A percentile compares a stretch with the other conserved stretches of the same genome.
phyloP scores from a whole-genome alignment of 1,140 invertebrate genomes.

The Druon quercuslanigerum region DNA sequence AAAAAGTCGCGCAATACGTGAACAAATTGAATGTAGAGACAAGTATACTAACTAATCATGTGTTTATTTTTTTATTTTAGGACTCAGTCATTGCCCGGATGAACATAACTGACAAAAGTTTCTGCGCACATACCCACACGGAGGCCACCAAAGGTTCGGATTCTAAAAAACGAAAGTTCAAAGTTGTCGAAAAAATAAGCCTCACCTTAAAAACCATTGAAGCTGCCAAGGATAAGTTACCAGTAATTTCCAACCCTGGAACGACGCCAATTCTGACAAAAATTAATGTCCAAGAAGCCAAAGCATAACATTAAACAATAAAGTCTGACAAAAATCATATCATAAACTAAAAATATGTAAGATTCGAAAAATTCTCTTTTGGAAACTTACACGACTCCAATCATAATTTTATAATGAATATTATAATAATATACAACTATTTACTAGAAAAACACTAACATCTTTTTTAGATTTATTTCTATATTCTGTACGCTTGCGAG shows the following conservation, averaged over 20 bases:
- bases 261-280: slow-evolving; percentile 38
- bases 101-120: slow-evolving; percentile 53
- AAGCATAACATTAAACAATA: slow-evolving; percentile 9
- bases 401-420: slow-evolving; percentile 42
- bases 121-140: slow-evolving; percentile 55
- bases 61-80: slow-evolving; percentile 47
- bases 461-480: not conserved
- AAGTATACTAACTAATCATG: too few species aligned
- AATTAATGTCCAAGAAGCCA: not conserved
- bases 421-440: not conserved
- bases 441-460: not conserved
- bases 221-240: slow-evolving; percentile 37
- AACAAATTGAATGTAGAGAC: too few species aligned
- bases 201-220: slow-evolving; percentile 50
- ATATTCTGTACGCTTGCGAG: not conserved
- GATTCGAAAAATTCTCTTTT: slow-evolving; percentile 46
- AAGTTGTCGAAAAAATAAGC: slow-evolving; percentile 48
- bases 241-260: slow-evolving; percentile 11
- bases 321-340: slow-evolving; percentile 8
- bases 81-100: slow-evolving; percentile 50
- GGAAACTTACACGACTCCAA: too few species aligned
- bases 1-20: too few species aligned
- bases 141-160: slow-evolving; percentile 48
- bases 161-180: slow-evolving; percentile 43
- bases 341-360: not conserved